Base-by-base conservation (phyloP, 2,888 invertebrate species). In the Petrolisthes manimaculis region DNA sequence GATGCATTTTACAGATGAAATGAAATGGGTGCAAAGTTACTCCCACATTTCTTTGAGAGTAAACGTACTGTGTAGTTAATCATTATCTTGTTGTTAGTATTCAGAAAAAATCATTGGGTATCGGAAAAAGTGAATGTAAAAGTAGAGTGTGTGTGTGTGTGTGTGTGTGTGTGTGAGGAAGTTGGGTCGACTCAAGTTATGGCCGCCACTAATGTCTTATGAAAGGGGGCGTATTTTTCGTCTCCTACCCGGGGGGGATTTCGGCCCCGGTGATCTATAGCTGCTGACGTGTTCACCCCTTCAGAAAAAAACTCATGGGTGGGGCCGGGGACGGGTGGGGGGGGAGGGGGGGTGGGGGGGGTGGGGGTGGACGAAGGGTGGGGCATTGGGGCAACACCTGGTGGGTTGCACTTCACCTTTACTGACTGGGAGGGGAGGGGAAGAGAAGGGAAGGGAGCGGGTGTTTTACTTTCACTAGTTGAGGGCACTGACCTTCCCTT, bases 161-260 rank as follows among this genome's bases (percentile, higher is more conserved):
- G 77, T 77, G 37, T 77, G 77, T 77, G 9, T 67, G 67, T 51
- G 24, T 37, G 53, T 37, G 3, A 21, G 56, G 61, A 80, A 56
- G 61, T 80, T 80, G 61, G 6, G n/a, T 14, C 21, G 8, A 8
- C 9, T 55, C 24, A 24, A 80, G 37, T 80, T 80, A 80, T 21
- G 80, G 55, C 80, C 80, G n/a, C 61, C 80, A 55, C 37, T 80
- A 21, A 80, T 80, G 61, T 80, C 80, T 80, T 55, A 55, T 80
- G n/a, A 80, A 80, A 80, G 24, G 79, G 21, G 80, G 37, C 54
- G 54, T 55, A 56, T 80, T 80, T 80, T 80, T 24, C 80, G 55
- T 54, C 21, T 80, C 56, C 21, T 6, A 5, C 61, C 21, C 12
- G 12, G 37, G 80, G 8, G n/a, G 79, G 5, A 14, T n/a, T 54